These are phyloP conservation scores for Notothenia coriiceps DNA, from an alignment of 2,113 vertebrate species.

Conservation along the genomic window DNA sequence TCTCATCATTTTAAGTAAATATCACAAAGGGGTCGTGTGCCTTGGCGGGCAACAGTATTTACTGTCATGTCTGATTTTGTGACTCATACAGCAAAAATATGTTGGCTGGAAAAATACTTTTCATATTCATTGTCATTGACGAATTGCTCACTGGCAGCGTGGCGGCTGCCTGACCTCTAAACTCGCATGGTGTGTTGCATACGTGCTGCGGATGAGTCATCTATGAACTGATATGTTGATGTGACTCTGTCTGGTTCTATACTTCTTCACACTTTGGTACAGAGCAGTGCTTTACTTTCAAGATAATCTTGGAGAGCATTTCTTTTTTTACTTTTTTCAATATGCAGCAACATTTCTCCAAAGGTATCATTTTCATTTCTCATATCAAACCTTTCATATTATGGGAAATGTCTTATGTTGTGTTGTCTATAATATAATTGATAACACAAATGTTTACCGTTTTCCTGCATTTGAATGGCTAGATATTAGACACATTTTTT, in stretches of 20 bases:
- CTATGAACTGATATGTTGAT: background rate
- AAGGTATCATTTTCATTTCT: background rate
- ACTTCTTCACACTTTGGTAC: background rate
- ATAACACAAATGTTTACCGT: background rate
- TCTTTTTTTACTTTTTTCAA: background rate
- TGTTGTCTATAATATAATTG: background rate
- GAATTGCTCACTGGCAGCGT: constrained; percentile 15
- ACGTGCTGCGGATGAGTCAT: constrained; percentile 44
- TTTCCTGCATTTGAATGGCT: no score
- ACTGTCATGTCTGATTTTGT: constrained; percentile 20
- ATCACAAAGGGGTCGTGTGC: background rate
- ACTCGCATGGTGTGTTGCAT: background rate
- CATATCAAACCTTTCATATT: background rate
- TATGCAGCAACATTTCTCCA: background rate
- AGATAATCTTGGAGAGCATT: background rate
- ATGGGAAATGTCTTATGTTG: background rate
- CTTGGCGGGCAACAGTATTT: constrained; percentile 9
- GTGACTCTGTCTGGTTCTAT: constrained; percentile 5
- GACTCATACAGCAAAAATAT: constrained; percentile 36
- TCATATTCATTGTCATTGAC: constrained; percentile 41
- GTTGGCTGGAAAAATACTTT: constrained; percentile 1
- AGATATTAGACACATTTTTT: no score
- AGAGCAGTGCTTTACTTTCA: background rate
- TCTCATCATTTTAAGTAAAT: constrained; percentile 10
- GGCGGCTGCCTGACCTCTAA: constrained; percentile 24